A percentile compares a stretch with the other conserved stretches of the same genome.
phyloP scores from a whole-genome alignment of 2,113 vertebrate species.

The Cynoglossus semilaevis region DNA sequence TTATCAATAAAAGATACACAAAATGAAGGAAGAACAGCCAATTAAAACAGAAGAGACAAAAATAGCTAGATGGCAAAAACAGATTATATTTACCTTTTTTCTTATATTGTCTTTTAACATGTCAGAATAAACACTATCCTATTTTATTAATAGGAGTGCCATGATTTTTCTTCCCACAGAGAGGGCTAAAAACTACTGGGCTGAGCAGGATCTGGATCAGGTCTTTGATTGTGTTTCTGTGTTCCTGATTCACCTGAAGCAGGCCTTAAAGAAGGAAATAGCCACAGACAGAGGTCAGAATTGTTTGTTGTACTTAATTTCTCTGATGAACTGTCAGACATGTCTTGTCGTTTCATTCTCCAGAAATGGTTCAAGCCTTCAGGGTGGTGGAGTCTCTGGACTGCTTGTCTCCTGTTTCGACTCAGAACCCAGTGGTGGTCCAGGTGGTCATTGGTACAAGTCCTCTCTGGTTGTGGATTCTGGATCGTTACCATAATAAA shows the following conservation, averaged over 20 bases:
- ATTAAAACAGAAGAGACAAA: too few relatives aligned
- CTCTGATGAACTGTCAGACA: too few relatives aligned
- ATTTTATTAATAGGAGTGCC: too few relatives aligned
- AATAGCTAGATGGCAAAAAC: too few relatives aligned
- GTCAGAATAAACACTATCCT: too few relatives aligned
- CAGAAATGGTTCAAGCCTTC: constrained; percentile 68
- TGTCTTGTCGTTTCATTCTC: constrained; percentile 1
- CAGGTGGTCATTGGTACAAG: constrained; percentile 59
- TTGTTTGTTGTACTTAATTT: accelerated
- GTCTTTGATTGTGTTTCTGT: constrained; percentile 42
- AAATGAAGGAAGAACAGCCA: too few relatives aligned
- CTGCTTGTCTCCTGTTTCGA: neutral
- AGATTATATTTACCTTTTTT: too few relatives aligned
- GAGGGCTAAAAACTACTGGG: constrained; percentile 68
- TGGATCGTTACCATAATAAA: neutral
- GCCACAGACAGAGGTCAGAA: constrained; percentile 67
- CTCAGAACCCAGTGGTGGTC: constrained; percentile 45
- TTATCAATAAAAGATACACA: too few relatives aligned
- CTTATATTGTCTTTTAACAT: too few relatives aligned
- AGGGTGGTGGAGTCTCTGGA: constrained; percentile 59
- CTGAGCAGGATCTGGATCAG: constrained; percentile 61
- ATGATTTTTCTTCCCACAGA: constrained; percentile 46
- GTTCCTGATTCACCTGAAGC: constrained; percentile 56
- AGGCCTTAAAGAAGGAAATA: constrained; percentile 45
- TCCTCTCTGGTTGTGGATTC: constrained; percentile 5